These are phyloP conservation scores for Anguilla megastoma DNA, from an alignment of 2,797 vertebrate species.

Conservation along the genomic window DNA sequence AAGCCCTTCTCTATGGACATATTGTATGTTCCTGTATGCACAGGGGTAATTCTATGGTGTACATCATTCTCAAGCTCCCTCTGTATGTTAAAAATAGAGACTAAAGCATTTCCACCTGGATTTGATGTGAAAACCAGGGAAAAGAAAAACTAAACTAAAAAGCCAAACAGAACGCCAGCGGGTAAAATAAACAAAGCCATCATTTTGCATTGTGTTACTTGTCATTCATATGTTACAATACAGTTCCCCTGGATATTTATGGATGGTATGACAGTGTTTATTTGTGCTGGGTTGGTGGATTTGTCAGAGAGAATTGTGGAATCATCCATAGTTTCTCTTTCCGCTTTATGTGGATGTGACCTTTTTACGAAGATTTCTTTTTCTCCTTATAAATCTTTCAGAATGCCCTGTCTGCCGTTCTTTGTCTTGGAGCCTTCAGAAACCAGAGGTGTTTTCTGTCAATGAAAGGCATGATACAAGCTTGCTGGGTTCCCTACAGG, in stretches of 20 bases:
- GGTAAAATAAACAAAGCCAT: conserved; percentile 22
- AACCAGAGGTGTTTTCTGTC: conserved; percentile 6
- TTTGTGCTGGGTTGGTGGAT: not conserved
- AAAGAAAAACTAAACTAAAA: not conserved
- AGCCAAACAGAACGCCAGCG: not conserved
- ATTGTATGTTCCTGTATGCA: not conserved
- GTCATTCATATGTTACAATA: not conserved
- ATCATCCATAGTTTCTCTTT: conserved; percentile 2
- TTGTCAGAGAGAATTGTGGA: not conserved
- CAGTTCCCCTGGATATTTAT: not conserved
- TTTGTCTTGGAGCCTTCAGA: not conserved
- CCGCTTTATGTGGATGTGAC: not conserved
- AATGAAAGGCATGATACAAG: not conserved
- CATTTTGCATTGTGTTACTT: not conserved
- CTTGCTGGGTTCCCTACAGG: not conserved
- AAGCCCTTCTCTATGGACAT: not conserved
- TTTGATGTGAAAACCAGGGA: not conserved
- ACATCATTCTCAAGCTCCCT: not conserved
- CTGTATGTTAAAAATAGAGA: conserved; percentile 14
- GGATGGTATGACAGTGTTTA: not conserved
- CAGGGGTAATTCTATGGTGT: not conserved
- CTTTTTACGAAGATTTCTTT: not conserved
- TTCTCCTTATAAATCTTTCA: conserved; percentile 21
- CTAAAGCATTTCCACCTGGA: conserved; percentile 6
- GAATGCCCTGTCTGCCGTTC: not conserved